Conservation (phyloP, 53 echinoderm and acorn worm genomes). For the Hippasteria phrygiana region DNA sequence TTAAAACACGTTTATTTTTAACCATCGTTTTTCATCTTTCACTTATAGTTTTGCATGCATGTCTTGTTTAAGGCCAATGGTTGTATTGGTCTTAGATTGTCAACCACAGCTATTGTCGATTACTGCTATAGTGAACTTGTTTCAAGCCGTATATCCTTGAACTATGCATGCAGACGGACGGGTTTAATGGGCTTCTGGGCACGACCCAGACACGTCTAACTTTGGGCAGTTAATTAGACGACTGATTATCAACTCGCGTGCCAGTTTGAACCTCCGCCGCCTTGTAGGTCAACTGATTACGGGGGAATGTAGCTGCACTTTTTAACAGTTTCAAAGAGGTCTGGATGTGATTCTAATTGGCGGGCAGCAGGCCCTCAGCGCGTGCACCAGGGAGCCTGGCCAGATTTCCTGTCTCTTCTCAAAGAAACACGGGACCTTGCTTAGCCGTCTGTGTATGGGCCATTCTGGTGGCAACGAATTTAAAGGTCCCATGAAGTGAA, state of each 20-base stretch:
- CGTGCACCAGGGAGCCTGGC: conserved; percentile 20
- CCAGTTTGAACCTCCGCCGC: conserved; percentile 36
- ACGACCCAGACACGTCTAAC: neutral
- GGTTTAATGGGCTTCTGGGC: neutral
- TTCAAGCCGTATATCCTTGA: too few species aligned
- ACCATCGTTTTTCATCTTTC: too few species aligned
- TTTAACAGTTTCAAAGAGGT: neutral
- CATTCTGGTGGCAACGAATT: conserved; percentile 2
- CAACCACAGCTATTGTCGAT: too few species aligned
- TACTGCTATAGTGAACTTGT: too few species aligned
- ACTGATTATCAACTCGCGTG: neutral
- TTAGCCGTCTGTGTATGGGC: neutral
- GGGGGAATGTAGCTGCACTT: conserved; percentile 39
- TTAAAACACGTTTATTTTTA: too few species aligned
- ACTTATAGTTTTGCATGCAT: too few species aligned
- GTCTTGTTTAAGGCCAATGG: too few species aligned
- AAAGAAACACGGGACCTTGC: conserved; percentile 2
- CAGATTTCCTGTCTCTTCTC: conserved; percentile 45
- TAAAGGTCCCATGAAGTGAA: neutral
- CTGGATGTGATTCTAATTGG: conserved; percentile 55
- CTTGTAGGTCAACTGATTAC: conserved; percentile 57
- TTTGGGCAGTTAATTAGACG: neutral
- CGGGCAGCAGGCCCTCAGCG: conserved; percentile 30
- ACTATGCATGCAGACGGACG: neutral
- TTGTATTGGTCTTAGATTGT: too few species aligned